Conservation (phyloP, 2,888 invertebrate species). For the Epirrita christyi region DNA sequence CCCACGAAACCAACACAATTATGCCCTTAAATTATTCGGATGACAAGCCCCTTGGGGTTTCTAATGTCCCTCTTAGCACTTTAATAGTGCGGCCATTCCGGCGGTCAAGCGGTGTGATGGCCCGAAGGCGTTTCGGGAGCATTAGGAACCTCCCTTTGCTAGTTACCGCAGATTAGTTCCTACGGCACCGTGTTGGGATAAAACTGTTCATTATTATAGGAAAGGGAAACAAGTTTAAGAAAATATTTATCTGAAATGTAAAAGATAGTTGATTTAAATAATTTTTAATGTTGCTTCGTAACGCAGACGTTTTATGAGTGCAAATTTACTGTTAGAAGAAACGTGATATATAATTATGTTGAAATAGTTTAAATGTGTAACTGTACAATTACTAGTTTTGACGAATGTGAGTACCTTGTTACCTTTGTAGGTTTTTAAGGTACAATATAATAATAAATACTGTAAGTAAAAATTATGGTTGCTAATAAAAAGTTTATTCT, state of each 20-base stretch:
- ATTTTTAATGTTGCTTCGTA: too few species aligned
- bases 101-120: constrained; percentile 74
- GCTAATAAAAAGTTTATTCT: too few species aligned
- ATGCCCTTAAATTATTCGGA: constrained; percentile 80
- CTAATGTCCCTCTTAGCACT: constrained; percentile 83
- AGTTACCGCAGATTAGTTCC: constrained; percentile 77
- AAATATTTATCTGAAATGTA: background rate
- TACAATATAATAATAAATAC: too few species aligned
- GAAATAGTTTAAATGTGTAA: too few species aligned
- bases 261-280: too few species aligned
- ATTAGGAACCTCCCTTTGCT: constrained; percentile 78
- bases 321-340: too few species aligned
- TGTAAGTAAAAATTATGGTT: too few species aligned
- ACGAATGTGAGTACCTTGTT: too few species aligned
- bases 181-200: constrained; percentile 22
- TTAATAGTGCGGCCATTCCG: constrained; percentile 75
- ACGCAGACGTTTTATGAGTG: too few species aligned
- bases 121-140: constrained; percentile 72
- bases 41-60: constrained; percentile 72
- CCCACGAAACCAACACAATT: constrained; percentile 68
- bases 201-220: constrained; percentile 13
- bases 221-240: constrained; percentile 3
- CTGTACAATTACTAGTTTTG: too few species aligned
- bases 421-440: too few species aligned
- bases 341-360: too few species aligned